Evolutionary conservation across 2,797 vertebrate species (phyloP).

Genomic region (Micromesistius poutassou): DNA sequence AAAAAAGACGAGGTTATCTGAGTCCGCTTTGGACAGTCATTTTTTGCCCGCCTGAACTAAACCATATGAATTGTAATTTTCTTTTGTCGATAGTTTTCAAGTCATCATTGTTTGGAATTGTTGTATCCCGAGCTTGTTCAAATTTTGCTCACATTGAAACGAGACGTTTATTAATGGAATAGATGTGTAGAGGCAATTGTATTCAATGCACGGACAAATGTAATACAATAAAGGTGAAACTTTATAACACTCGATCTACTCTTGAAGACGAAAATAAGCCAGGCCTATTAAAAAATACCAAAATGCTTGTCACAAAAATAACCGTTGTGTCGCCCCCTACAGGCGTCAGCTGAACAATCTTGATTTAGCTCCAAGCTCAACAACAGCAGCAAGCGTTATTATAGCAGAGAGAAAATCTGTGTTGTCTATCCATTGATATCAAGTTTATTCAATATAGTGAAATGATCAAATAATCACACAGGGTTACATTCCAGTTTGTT

Average conservation of each 20-base stretch:
- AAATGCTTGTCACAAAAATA: background rate
- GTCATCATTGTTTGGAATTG: background rate
- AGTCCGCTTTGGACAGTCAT: background rate
- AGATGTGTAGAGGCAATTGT: background rate
- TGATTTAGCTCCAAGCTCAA: background rate
- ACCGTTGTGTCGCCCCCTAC: background rate
- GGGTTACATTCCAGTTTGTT: constrained; percentile 14
- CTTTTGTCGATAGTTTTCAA: background rate
- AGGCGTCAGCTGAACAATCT: background rate
- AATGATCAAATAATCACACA: constrained; percentile 3
- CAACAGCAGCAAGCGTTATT: background rate
- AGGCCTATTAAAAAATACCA: background rate
- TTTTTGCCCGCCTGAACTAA: background rate
- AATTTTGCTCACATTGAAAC: background rate
- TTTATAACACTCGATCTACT: background rate
- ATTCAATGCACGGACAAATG: background rate
- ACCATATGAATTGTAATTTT: background rate
- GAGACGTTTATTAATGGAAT: background rate
- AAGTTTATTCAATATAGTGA: constrained; percentile 8
- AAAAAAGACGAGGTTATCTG: background rate
- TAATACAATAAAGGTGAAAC: background rate
- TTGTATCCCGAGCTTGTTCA: background rate
- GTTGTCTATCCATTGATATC: background rate
- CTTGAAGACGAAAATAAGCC: background rate
- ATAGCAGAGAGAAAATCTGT: background rate